A percentile compares a stretch with the other conserved stretches of the same genome.
These are phyloP conservation scores for Eumerus sabulonum DNA, from an alignment of 2,888 invertebrate genomes.

Conservation along the genomic window DNA sequence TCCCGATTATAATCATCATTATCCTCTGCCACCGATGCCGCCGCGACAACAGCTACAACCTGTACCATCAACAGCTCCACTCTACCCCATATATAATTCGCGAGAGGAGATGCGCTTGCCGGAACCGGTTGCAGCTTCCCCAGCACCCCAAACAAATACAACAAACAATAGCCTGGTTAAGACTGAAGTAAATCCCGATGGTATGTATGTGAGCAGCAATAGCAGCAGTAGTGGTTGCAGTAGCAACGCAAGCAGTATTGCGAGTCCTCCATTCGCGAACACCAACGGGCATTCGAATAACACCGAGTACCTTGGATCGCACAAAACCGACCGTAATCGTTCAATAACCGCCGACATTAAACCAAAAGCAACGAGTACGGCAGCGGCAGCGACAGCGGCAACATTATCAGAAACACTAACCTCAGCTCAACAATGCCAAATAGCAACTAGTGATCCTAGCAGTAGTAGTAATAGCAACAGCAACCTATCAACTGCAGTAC, in stretches of 20 bases:
- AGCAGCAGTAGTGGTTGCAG: conserved; percentile 60
- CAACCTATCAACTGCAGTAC: conserved; percentile 17
- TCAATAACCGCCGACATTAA: conserved; percentile 20
- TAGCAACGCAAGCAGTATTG: conserved; percentile 58
- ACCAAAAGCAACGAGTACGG: conserved; percentile 16
- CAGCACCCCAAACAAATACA: conserved; percentile 20
- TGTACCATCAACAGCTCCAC: conserved; percentile 2
- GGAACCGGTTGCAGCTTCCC: conserved; percentile 1
- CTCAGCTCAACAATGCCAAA: conserved; percentile 16
- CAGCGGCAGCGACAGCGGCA: conserved; percentile 53
- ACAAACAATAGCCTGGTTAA: conserved; percentile 48
- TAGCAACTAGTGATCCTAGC: conserved; percentile 4
- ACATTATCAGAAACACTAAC: conserved; percentile 16
- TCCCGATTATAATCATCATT: conserved; percentile 57
- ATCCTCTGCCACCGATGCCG: conserved; percentile 32
- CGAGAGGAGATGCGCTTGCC: conserved; percentile 2
- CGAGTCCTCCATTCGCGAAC: conserved; percentile 29
- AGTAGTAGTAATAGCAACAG: conserved; percentile 19
- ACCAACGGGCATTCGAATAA: conserved; percentile 11
- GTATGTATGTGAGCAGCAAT: conserved; percentile 62
- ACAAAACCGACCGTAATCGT: conserved; percentile 14
- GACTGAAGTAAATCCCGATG: conserved; percentile 68
- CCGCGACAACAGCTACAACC: neutral
- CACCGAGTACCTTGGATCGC: conserved; percentile 10
- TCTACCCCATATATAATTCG: conserved; percentile 23